Base-by-base conservation (phyloP, 2,888 invertebrate species). In the Eristalis intricaria region DNA sequence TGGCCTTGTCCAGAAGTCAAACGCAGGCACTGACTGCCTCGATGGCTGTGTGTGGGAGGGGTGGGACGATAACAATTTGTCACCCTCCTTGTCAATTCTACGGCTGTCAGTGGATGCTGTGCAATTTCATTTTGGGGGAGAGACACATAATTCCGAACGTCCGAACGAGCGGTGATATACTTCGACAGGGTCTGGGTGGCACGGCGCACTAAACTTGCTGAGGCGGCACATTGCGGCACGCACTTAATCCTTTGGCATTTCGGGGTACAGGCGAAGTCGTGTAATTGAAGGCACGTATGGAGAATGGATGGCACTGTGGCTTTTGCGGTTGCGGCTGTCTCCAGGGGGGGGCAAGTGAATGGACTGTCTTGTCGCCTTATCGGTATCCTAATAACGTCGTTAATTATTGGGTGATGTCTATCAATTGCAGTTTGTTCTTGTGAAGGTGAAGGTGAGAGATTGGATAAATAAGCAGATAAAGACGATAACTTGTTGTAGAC, bases 21-120 rank as follows among this genome's bases (percentile, higher is more conserved):
- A 74, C 69, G 80, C 77, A 82, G 73, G 50, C 64, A 76, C 50
- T 19, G 50, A 8, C 29, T 29, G 29, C 29, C 35, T 35, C 35
- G 35, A 11, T 35, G 35, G 1, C 35, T 35, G 35, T 35, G 35
- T 35, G 2, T 8, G 35, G 35, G 40, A 13, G 38, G 23, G 23
- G 4, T 23, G 60, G 26, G 11, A 13, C 10, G 50, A 50, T 38
- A 22, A 22, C 38, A 32, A 22, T 22, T 65, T 65, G 69, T 70
- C 79, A 50, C 22, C 56, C 79, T 78, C 74, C 70, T 83, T 80
- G 87, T 83, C 83, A 87, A 83, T 76, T 83, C 78, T 83, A 83
- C 75, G 87, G 63, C 64, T 83, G 83, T 87, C 87, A 83, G 79
- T 87, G 73, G 87, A 79, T 87, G 83, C 71, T 79, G 43, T 76